phyloP scores from a whole-genome alignment of 92 coral and sea anemone species.

The Galaxea fascicularis region DNA sequence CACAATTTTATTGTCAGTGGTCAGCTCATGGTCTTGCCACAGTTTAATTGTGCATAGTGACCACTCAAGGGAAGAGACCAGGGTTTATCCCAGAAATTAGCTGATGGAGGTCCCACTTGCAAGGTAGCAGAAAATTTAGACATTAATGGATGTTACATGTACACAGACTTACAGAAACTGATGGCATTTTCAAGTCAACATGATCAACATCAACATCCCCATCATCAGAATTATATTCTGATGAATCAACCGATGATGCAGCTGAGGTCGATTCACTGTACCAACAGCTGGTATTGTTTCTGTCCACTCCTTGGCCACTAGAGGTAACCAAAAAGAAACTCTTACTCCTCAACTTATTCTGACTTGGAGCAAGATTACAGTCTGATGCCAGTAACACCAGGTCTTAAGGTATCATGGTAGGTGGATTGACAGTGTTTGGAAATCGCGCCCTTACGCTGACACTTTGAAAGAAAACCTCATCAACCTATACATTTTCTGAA shows the following conservation, averaged over 20 bases:
- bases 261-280: conserved; percentile 79
- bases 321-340: not conserved
- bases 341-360: not conserved
- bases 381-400: not conserved
- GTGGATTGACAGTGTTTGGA: no score
- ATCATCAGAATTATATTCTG: conserved; percentile 78
- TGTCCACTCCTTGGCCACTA: conserved; percentile 49
- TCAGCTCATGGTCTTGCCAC: no score
- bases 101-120: no score
- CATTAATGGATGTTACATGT: not conserved
- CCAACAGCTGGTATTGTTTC: conserved; percentile 34
- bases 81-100: no score
- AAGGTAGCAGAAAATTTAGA: not conserved
- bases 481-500: no score
- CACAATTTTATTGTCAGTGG: no score
- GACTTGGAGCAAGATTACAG: not conserved
- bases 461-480: no score
- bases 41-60: no score
- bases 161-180: conserved; percentile 7
- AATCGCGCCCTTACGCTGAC: no score
- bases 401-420: no score
- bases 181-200: conserved; percentile 45
- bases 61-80: no score
- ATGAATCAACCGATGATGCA: conserved; percentile 76
- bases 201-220: conserved; percentile 78